phyloP scores from a whole-genome alignment of 2,113 vertebrate species.

The Megaceryle maxima region DNA sequence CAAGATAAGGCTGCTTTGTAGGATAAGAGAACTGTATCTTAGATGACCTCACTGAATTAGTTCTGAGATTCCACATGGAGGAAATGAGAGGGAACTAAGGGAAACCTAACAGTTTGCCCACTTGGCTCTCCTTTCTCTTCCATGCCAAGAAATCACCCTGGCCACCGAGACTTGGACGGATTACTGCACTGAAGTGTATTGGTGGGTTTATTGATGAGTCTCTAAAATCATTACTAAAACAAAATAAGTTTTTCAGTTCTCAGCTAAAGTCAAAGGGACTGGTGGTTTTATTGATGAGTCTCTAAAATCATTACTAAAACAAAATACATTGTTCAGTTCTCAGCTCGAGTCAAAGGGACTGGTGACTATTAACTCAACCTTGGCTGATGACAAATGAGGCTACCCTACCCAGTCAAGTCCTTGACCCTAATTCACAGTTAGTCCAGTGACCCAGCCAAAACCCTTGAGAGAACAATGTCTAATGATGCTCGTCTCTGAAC shows the following conservation, averaged over 20 bases:
- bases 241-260: slow-evolving; percentile 68
- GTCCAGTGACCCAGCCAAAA: slow-evolving; percentile 54
- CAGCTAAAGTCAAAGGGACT: slow-evolving; percentile 66
- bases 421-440: slow-evolving; percentile 73
- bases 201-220: slow-evolving; percentile 72
- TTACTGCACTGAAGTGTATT: slow-evolving; percentile 44
- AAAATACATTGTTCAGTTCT: slow-evolving; percentile 68
- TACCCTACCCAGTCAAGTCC: slow-evolving; percentile 31
- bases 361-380: slow-evolving; percentile 56
- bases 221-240: slow-evolving; percentile 71
- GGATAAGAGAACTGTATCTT: not conserved
- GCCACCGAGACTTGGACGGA: slow-evolving; percentile 40
- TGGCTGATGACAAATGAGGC: slow-evolving; percentile 71
- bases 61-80: not conserved
- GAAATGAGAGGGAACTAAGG: not conserved
- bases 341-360: slow-evolving; percentile 66
- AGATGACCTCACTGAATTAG: not conserved
- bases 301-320: slow-evolving; percentile 71
- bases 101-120: not conserved
- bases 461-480: slow-evolving; percentile 30
- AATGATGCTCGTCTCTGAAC: slow-evolving; percentile 62
- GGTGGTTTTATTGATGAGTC: slow-evolving; percentile 72
- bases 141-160: not conserved
- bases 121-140: not conserved
- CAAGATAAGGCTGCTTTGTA: not conserved